Base-by-base conservation (phyloP, 1,140 invertebrate genomes). In the Pseudomyrmex concolor region DNA sequence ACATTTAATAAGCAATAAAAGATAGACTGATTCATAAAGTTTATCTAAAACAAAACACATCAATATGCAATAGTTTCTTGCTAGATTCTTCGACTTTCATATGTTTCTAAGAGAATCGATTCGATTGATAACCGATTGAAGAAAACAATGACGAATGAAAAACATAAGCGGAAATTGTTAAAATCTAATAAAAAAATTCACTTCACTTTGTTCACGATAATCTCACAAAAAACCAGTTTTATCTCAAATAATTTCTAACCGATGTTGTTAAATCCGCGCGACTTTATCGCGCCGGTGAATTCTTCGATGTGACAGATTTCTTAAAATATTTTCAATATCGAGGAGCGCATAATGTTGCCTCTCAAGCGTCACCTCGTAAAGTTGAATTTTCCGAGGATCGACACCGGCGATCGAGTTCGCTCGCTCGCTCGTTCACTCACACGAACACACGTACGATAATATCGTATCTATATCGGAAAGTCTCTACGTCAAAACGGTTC, bases 321-420 rank as follows among this genome's bases (percentile, higher is more conserved):
- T 72, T 81, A 81, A 81, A 81, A 81, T 81, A 81, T 81, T 81
- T 81, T 81, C 78, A 72, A 72, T 78, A 78, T 70, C 12, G 67
- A 9, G n/a, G 43, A 54, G 68, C 43, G 57, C 63, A 77, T 45
- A 78, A 48, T 57, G 19, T 34, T 59, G 10, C 64, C 34, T 78
- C 64, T 71, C 54, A 59, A 59, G 25, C 48, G 25, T 13, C 34
- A 55, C 57, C 48, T 25, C 48, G 57, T 45, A 55, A 74, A 63
- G 57, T 82, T 64, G 78, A 73, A 82, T 82, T 82, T 82, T 72
- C 78, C 78, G 70, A 51, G 17, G 59, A 74, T 82, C 78, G 70
- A 67, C 60, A 74, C 59, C 19, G 57, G 48, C 59, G 78, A 82
- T 74, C 70, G 78, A 82, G 50, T 54, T 64, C 57, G 22, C 9